These are phyloP conservation scores for Leucozona laternaria DNA, from an alignment of 2,888 invertebrate genomes.

Conservation along the genomic window DNA sequence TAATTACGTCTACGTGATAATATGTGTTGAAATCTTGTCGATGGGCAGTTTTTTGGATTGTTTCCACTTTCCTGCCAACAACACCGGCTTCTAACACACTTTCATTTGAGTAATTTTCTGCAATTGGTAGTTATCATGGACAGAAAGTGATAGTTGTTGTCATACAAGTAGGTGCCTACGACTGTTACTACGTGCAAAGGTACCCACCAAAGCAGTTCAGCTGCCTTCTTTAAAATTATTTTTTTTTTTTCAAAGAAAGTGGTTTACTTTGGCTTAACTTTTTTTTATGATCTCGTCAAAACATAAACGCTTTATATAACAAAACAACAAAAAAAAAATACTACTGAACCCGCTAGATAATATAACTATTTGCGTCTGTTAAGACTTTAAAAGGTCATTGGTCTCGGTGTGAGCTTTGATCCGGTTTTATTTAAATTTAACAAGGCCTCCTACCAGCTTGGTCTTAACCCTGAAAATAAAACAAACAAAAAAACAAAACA, in stretches of 20 bases:
- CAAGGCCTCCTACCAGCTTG: not conserved
- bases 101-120: conserved; percentile 26
- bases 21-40: not conserved
- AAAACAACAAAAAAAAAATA: not conserved
- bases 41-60: not conserved
- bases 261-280: not conserved
- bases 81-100: conserved; percentile 2
- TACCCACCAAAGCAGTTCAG: not conserved
- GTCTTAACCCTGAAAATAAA: conserved; percentile 29
- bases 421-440: conserved; percentile 20
- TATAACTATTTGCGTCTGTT: not conserved
- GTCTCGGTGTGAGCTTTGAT: conserved; percentile 31
- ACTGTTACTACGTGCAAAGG: not conserved
- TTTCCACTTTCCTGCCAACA: conserved; percentile 1
- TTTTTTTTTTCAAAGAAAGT: conserved; percentile 20
- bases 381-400: conserved; percentile 26
- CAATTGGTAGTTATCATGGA: conserved; percentile 28
- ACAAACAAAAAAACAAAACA: not conserved
- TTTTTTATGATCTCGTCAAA: not conserved
- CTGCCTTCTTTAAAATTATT: not conserved
- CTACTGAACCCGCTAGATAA: not conserved
- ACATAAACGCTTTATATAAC: not conserved
- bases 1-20: conserved; percentile 6
- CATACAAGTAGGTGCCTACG: not conserved
- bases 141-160: conserved; percentile 49